These are phyloP conservation scores for Mastomys coucha DNA, from an alignment of 2,113 vertebrate genomes.

Conservation along the genomic window DNA sequence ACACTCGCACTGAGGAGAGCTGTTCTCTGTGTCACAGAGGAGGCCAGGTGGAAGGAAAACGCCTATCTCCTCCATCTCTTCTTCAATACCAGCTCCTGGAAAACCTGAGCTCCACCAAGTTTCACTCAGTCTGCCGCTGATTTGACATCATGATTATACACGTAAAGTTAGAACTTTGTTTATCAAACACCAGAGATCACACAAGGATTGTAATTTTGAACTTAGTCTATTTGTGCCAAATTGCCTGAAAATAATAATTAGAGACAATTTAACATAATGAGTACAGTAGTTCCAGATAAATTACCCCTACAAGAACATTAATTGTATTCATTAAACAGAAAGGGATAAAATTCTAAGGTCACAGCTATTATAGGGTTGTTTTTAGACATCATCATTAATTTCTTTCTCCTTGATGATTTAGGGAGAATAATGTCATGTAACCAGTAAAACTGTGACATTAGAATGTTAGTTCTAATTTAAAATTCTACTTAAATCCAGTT, in stretches of 20 bases:
- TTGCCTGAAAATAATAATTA: slow-evolving; percentile 78
- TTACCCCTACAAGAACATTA: slow-evolving; percentile 69
- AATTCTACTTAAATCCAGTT: slow-evolving; percentile 30
- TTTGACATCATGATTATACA: slow-evolving; percentile 73
- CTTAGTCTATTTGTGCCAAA: slow-evolving; percentile 71
- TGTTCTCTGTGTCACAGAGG: slow-evolving; percentile 8
- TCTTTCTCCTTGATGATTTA: slow-evolving; percentile 55
- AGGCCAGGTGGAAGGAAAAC: slow-evolving; percentile 50
- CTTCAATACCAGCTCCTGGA: neutral
- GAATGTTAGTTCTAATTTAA: slow-evolving; percentile 49
- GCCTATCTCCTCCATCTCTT: neutral
- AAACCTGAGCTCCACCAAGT: neutral
- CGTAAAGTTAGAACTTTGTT: slow-evolving; percentile 76
- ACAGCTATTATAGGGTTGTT: slow-evolving; percentile 59
- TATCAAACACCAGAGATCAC: slow-evolving; percentile 69
- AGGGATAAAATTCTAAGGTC: slow-evolving; percentile 69
- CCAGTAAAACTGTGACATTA: slow-evolving; percentile 30
- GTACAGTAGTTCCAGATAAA: slow-evolving; percentile 63
- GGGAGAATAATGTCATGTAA: slow-evolving; percentile 29
- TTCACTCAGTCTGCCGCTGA: slow-evolving; percentile 1
- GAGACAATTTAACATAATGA: slow-evolving; percentile 76
- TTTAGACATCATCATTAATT: slow-evolving; percentile 69
- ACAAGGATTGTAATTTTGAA: slow-evolving; percentile 63
- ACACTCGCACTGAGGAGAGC: neutral
- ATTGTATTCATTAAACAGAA: slow-evolving; percentile 69